Conservation (phyloP, 2,888 invertebrate genomes). For the Diplolepis rosae region DNA sequence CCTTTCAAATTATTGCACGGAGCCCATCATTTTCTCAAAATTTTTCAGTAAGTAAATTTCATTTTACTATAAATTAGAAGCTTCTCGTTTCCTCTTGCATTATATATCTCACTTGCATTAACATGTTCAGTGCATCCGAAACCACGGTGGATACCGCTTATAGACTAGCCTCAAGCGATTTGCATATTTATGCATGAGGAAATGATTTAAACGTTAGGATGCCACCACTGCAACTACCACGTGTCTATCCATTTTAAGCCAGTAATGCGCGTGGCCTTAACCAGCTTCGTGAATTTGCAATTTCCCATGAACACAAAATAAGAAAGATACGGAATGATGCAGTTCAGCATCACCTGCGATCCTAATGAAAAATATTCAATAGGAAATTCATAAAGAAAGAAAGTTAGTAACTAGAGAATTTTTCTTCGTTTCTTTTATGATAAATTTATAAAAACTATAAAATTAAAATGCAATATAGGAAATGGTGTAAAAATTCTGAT, state of each 20-base stretch:
- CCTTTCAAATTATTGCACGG: too few relatives aligned
- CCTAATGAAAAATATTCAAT: not conserved
- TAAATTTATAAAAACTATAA: too few relatives aligned
- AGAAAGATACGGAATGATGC: not conserved
- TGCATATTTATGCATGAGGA: conserved; percentile 29
- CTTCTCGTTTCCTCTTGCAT: not conserved
- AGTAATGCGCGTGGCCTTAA: not conserved
- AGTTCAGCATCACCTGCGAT: not conserved
- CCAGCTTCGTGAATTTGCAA: not conserved
- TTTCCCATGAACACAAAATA: not conserved
- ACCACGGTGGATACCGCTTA: not conserved
- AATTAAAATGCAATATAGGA: too few relatives aligned
- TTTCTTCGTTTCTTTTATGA: too few relatives aligned
- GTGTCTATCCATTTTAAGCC: not conserved
- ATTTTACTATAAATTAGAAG: not conserved
- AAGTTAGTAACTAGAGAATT: too few relatives aligned
- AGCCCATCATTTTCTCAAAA: not conserved
- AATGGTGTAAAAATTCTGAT: not conserved
- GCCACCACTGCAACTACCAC: not conserved
- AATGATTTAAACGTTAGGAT: conserved; percentile 17
- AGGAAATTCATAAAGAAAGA: not conserved
- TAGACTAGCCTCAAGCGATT: conserved; percentile 7
- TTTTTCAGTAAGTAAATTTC: not conserved
- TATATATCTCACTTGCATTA: not conserved
- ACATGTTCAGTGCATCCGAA: conserved; percentile 7